These are phyloP conservation scores for Meriones psammophilus DNA, from an alignment of 2,797 vertebrate genomes.

Conservation along the genomic window DNA sequence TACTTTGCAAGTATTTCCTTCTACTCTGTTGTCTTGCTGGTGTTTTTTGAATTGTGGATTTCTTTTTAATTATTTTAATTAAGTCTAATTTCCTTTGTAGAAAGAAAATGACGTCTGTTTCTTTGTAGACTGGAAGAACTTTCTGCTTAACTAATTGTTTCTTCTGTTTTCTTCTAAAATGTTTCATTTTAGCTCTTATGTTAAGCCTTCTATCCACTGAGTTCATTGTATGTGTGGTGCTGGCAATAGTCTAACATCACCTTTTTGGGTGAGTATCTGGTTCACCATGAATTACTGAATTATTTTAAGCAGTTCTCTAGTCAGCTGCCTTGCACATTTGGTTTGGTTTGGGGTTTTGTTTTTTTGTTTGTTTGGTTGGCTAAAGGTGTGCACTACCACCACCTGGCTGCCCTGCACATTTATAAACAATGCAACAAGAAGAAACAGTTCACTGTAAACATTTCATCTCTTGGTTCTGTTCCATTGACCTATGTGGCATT, in stretches of 20 bases:
- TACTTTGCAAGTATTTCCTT: background rate
- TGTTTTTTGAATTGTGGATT: background rate
- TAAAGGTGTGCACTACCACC: background rate
- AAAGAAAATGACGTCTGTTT: background rate
- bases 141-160: background rate
- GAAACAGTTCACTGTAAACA: background rate
- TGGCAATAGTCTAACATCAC: background rate
- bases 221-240: background rate
- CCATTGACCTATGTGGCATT: background rate
- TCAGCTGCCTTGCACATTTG: background rate
- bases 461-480: background rate
- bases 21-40: background rate
- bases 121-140: background rate
- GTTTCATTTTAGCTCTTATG: background rate
- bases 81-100: background rate
- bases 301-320: background rate
- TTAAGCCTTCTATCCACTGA: background rate
- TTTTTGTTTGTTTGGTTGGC: background rate
- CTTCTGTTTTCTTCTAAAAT: background rate
- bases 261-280: background rate
- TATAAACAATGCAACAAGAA: background rate
- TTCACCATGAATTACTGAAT: background rate
- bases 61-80: background rate
- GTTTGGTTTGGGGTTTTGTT: too few relatives aligned
- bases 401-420: background rate